Percentiles rank a stretch among this genome's conserved stretches.
Conservation (phyloP, 1,140 invertebrate genomes). For the Bathynomus jamesi region DNA sequence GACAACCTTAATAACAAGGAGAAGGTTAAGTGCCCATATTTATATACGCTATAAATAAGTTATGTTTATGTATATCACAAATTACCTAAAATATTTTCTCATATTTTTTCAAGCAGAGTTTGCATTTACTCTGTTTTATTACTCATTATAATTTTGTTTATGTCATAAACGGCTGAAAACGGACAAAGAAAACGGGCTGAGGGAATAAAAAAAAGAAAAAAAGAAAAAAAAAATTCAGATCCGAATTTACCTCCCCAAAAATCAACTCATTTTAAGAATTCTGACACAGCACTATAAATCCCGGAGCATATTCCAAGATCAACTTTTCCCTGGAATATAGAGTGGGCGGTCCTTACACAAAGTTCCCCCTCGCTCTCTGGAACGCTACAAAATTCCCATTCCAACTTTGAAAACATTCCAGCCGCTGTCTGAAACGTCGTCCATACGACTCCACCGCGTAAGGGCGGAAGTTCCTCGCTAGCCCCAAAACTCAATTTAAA, state of each 20-base stretch:
- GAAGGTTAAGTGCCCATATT: background rate
- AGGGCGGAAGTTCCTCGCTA: conserved; percentile 16
- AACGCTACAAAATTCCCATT: conserved; percentile 36
- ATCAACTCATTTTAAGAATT: background rate
- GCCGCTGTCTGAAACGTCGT: conserved; percentile 10
- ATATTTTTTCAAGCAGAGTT: background rate
- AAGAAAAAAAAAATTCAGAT: background rate
- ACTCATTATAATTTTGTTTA: too few species aligned
- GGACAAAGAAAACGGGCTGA: background rate
- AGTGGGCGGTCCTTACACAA: conserved; percentile 33
- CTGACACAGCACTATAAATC: background rate
- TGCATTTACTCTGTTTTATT: too few species aligned
- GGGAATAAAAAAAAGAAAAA: background rate
- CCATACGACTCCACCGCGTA: conserved; percentile 14
- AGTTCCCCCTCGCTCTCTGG: conserved; percentile 27
- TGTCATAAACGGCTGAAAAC: too few species aligned
- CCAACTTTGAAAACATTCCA: conserved; percentile 30
- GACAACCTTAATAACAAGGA: background rate
- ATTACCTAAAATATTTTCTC: too few species aligned
- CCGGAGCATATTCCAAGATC: conserved; percentile 9
- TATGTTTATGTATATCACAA: background rate
- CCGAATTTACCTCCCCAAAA: background rate
- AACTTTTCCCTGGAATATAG: conserved; percentile 32
- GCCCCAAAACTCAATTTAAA: conserved; percentile 34
- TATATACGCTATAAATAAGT: background rate